Conservation (phyloP, 2,113 vertebrate species). For the Aix galericulata region DNA sequence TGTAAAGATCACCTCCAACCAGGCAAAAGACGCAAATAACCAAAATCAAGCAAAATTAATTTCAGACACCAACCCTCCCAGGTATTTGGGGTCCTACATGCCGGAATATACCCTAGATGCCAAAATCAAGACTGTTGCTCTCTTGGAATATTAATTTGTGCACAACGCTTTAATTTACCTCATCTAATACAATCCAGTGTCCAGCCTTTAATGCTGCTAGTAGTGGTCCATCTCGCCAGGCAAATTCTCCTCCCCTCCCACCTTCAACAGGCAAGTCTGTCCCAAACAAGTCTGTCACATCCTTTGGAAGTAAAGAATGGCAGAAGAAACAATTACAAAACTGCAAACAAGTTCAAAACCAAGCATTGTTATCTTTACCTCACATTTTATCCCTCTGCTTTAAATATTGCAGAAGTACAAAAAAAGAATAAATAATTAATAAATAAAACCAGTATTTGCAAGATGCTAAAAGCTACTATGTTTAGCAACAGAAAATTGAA, state of each 20-base stretch:
- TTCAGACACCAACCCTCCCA: neutral
- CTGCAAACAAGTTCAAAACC: neutral
- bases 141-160: neutral
- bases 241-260: slow-evolving; percentile 95
- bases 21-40: neutral
- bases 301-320: slow-evolving; percentile 73
- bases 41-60: neutral
- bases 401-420: neutral
- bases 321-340: neutral
- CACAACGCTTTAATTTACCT: slow-evolving; percentile 77
- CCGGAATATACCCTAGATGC: neutral
- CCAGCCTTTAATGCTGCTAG: slow-evolving; percentile 93
- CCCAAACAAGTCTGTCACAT: slow-evolving; percentile 96
- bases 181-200: slow-evolving; percentile 96
- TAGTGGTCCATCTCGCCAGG: slow-evolving; percentile 94
- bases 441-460: neutral
- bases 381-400: neutral
- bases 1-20: neutral
- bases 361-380: neutral
- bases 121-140: neutral
- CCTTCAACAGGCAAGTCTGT: slow-evolving; percentile 97
- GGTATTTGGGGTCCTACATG: neutral
- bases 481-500: neutral
- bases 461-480: neutral
- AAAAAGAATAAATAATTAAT: too few species aligned